Percentiles rank a stretch among this genome's conserved stretches.
Evolutionary conservation across 1,140 invertebrate species (phyloP).

Genomic region (Chrysopa pallens): DNA sequence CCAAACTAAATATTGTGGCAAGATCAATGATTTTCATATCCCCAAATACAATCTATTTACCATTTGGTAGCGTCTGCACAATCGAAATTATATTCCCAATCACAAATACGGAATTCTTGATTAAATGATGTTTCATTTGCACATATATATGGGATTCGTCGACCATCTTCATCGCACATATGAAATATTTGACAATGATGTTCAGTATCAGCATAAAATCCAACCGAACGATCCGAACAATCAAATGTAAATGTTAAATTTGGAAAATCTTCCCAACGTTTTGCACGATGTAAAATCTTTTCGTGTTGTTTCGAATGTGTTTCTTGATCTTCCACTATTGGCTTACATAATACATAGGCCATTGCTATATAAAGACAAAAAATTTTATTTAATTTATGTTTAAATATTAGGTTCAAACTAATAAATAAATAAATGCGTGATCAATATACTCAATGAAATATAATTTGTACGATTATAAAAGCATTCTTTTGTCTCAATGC

Average conservation of each 20-base stretch:
- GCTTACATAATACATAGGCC: background rate
- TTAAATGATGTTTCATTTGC: conserved; percentile 40
- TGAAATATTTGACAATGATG: conserved; percentile 45
- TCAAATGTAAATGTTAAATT: conserved; percentile 41
- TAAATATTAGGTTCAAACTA: too few species aligned
- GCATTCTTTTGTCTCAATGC: too few species aligned
- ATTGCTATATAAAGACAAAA: conserved; percentile 11
- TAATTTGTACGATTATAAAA: too few species aligned
- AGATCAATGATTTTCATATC: too few species aligned
- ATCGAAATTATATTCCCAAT: conserved; percentile 40
- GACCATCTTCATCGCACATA: conserved; percentile 41
- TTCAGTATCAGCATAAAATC: conserved; percentile 42
- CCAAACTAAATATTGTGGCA: too few species aligned
- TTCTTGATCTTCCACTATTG: conserved; percentile 11
- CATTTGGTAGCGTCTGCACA: conserved; percentile 31
- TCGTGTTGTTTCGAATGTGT: conserved; percentile 10
- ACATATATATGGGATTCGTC: conserved; percentile 38
- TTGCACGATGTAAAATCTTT: conserved; percentile 23
- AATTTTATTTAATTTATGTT: too few species aligned
- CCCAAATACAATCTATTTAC: conserved; percentile 10
- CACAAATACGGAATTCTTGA: conserved; percentile 38
- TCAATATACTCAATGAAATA: too few species aligned
- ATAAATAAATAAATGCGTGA: too few species aligned
- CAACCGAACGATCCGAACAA: conserved; percentile 32
- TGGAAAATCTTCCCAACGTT: conserved; percentile 39